A percentile compares a stretch with the other conserved stretches of the same genome.
phyloP scores from a whole-genome alignment of 2,888 invertebrate genomes.

The Doris montereyensis region DNA sequence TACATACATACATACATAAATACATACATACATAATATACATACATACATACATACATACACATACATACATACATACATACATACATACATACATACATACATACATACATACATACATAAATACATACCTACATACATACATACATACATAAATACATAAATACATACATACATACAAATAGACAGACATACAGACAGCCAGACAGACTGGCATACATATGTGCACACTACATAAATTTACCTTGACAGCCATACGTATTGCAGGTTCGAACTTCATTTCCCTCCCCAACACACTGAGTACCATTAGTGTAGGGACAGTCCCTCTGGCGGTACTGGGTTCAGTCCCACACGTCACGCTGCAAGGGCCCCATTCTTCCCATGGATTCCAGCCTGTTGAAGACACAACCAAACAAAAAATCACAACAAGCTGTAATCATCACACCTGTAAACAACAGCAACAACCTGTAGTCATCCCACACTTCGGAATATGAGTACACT shows the following conservation, averaged over 20 bases:
- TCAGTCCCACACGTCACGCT: conserved; percentile 74
- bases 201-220: no score
- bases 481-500: no score
- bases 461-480: no score
- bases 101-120: no score
- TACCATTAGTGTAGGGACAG: conserved; percentile 69
- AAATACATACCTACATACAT: no score
- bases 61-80: not conserved
- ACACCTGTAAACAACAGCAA: no score
- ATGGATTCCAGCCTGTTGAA: conserved; percentile 70
- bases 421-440: not conserved
- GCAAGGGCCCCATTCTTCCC: conserved; percentile 74
- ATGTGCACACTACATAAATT: not conserved
- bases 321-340: conserved; percentile 70
- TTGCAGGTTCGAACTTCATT: conserved; percentile 73
- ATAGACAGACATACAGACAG: no score
- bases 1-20: no score
- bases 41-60: no score
- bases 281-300: conserved; percentile 72
- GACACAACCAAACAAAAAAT: not conserved
- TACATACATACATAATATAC: no score
- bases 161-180: no score
- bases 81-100: not conserved
- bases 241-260: conserved; percentile 72
- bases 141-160: no score